Conservation (phyloP, 2,113 vertebrate genomes). For the Nesogale talazaci region DNA sequence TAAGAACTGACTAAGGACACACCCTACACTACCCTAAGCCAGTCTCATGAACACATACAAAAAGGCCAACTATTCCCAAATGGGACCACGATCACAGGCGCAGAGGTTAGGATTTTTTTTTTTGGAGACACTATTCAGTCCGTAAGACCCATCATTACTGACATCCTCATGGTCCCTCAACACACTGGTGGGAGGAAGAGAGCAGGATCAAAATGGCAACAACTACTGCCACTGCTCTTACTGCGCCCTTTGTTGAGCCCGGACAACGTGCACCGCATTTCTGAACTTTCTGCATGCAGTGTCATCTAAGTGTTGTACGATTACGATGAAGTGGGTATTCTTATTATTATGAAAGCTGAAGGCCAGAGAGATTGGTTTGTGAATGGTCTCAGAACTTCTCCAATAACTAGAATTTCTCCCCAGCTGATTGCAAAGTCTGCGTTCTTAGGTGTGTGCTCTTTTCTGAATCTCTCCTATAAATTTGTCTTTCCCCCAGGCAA, state of each 20-base stretch:
- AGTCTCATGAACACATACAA: neutral
- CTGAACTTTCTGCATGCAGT: too few species aligned
- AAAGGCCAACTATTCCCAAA: neutral
- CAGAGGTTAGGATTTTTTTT: neutral
- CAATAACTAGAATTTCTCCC: neutral
- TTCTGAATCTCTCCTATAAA: neutral
- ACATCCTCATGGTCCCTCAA: neutral
- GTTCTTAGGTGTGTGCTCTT: neutral
- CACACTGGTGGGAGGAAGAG: accelerated
- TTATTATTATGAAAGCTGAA: neutral
- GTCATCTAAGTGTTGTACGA: neutral
- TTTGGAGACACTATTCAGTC: neutral
- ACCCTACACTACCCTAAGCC: neutral
- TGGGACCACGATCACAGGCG: neutral
- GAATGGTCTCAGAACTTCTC: neutral
- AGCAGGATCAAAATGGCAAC: neutral
- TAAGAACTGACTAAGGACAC: neutral
- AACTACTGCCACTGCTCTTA: accelerated
- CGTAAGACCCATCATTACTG: neutral
- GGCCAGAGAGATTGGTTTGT: too few species aligned
- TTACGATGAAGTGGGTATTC: accelerated
- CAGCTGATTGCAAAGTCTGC: neutral
- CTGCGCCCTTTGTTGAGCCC: accelerated
- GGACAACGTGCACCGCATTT: accelerated
- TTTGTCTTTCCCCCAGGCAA: neutral